phyloP scores from a whole-genome alignment of 2,888 invertebrate genomes.

The Macaria liturata region DNA sequence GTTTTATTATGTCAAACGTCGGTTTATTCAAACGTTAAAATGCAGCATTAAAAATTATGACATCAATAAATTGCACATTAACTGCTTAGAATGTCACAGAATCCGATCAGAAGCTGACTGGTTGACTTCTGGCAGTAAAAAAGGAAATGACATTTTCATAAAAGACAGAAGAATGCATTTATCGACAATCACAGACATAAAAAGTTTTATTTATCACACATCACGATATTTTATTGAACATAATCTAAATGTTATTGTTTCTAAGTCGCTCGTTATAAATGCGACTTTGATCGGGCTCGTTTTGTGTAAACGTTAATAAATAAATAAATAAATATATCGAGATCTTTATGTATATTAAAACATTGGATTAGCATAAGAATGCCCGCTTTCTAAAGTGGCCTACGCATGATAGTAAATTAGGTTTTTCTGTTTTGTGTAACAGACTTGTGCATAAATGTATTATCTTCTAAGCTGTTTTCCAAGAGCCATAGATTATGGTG shows the following conservation, averaged over 20 bases:
- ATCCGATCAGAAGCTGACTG: conserved; percentile 15
- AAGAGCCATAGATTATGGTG: conserved; percentile 16
- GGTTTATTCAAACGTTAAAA: no score
- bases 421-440: conserved; percentile 24
- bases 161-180: conserved; percentile 18
- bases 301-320: conserved; percentile 22
- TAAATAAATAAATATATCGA: conserved; percentile 27
- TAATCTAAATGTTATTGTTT: conserved; percentile 21
- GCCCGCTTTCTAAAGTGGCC: conserved; percentile 34
- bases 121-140: conserved; percentile 19
- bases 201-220: conserved; percentile 14
- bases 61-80: neutral
- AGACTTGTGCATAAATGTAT: conserved; percentile 23
- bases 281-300: conserved; percentile 16
- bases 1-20: no score
- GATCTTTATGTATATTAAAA: conserved; percentile 30
- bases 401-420: conserved; percentile 29
- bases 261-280: conserved; percentile 8
- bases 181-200: conserved; percentile 20
- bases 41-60: conserved; percentile 1
- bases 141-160: conserved; percentile 23
- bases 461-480: conserved; percentile 8
- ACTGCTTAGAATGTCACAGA: conserved; percentile 3
- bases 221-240: conserved; percentile 7
- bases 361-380: conserved; percentile 36